phyloP scores from a whole-genome alignment of 2,888 invertebrate species.

The Agrypnus murinus region DNA sequence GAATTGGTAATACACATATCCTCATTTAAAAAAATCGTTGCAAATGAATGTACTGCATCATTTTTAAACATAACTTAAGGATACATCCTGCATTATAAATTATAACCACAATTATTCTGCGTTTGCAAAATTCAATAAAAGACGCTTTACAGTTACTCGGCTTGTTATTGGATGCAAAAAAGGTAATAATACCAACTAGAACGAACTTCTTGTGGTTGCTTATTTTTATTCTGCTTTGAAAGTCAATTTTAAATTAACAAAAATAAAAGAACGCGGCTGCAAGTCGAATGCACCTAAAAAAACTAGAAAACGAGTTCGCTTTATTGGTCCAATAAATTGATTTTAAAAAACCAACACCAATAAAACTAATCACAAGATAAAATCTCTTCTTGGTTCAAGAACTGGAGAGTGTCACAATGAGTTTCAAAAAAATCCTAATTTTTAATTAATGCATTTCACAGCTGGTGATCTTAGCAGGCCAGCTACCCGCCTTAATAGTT shows the following conservation, averaged over 20 bases:
- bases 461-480: conserved; percentile 7
- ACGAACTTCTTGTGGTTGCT: too few species aligned
- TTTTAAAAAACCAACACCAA: conserved; percentile 1
- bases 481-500: conserved; percentile 17
- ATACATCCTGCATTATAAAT: too few species aligned
- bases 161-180: too few species aligned
- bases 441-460: conserved; percentile 17
- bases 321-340: background rate
- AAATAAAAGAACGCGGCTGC: conserved; percentile 6
- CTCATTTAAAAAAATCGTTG: too few species aligned
- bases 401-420: conserved; percentile 8
- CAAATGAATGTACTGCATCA: too few species aligned
- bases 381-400: background rate
- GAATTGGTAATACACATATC: too few species aligned
- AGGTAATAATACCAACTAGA: too few species aligned
- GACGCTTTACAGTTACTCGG: too few species aligned
- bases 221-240: too few species aligned
- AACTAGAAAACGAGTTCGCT: background rate
- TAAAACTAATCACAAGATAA: conserved; percentile 5
- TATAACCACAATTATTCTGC: too few species aligned
- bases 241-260: background rate
- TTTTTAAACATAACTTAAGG: too few species aligned
- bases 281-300: conserved; percentile 2
- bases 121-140: too few species aligned
- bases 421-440: background rate